A percentile compares a stretch with the other conserved stretches of the same genome.
Conservation (phyloP, 2,888 invertebrate species). For the Chalcosyrphus nemorum region DNA sequence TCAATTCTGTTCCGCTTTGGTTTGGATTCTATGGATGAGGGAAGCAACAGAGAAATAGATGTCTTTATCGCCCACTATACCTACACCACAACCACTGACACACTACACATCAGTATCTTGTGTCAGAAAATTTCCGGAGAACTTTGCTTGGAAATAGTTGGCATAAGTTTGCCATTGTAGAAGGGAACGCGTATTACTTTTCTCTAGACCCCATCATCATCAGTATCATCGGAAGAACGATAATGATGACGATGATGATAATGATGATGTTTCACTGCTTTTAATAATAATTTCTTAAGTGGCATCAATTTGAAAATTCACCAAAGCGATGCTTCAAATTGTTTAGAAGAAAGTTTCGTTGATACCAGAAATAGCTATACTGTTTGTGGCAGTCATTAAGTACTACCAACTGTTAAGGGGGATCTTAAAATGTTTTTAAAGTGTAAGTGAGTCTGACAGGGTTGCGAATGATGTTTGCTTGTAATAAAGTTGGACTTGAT, state of each 20-base stretch:
- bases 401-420: slow-evolving; percentile 39
- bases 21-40: slow-evolving; percentile 9
- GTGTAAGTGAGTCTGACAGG: slow-evolving; percentile 24
- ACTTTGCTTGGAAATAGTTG: slow-evolving; percentile 55
- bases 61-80: not conserved
- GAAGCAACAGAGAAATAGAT: not conserved
- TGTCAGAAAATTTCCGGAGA: slow-evolving; percentile 36
- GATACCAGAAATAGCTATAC: not conserved
- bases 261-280: slow-evolving; percentile 61
- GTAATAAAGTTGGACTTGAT: not conserved
- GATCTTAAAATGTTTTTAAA: slow-evolving; percentile 49
- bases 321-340: slow-evolving; percentile 55
- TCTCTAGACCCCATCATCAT: no score
- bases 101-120: slow-evolving; percentile 15
- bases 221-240: not conserved
- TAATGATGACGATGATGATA: not conserved
- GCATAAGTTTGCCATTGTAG: slow-evolving; percentile 57
- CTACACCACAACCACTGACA: not conserved
- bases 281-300: slow-evolving; percentile 71
- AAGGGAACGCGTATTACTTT: slow-evolving; percentile 1
- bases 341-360: slow-evolving; percentile 41
- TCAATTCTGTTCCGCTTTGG: slow-evolving; percentile 33
- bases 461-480: slow-evolving; percentile 5
- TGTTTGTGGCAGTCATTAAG: slow-evolving; percentile 62
- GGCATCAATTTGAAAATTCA: slow-evolving; percentile 62